These are phyloP conservation scores for Fistularia tabacaria DNA, from an alignment of 2,797 vertebrate species.

Conservation along the genomic window DNA sequence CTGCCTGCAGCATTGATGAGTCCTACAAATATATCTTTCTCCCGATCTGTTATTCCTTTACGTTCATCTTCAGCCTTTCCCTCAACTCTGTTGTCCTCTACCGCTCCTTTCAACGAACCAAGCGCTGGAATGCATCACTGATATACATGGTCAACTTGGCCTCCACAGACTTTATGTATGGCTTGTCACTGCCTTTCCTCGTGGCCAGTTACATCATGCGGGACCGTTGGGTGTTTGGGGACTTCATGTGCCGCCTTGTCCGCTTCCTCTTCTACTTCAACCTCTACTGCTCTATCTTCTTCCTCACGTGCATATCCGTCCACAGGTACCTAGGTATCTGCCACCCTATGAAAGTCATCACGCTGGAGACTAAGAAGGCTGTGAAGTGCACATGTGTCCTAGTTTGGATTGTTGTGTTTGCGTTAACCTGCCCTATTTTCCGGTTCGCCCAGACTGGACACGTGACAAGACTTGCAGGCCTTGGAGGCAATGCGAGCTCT, in stretches of 20 bases:
- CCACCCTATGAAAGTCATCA: constrained; percentile 82
- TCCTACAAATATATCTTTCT: constrained; percentile 86
- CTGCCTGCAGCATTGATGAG: constrained; percentile 79
- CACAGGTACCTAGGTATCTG: constrained; percentile 85
- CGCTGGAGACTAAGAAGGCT: constrained; percentile 76
- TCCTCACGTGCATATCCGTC: constrained; percentile 83
- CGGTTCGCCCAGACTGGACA: constrained; percentile 79
- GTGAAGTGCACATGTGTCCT: constrained; percentile 78
- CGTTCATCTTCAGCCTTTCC: constrained; percentile 80
- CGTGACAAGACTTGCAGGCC: constrained; percentile 48
- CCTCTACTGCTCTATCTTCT: constrained; percentile 83
- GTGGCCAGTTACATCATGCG: constrained; percentile 81
- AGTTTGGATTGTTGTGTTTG: constrained; percentile 81
- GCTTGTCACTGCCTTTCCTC: constrained; percentile 80
- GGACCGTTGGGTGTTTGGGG: constrained; percentile 82
- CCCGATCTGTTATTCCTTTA: constrained; percentile 82
- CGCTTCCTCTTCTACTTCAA: constrained; percentile 86
- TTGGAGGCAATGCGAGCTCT: constrained; percentile 19
- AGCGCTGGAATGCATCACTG: constrained; percentile 80
- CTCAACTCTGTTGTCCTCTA: constrained; percentile 81
- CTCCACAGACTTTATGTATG: constrained; percentile 84
- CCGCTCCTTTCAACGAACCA: constrained; percentile 74
- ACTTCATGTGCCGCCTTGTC: constrained; percentile 83
- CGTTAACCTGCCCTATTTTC: constrained; percentile 81
- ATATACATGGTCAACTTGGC: constrained; percentile 86